Conservation (phyloP, 2,797 vertebrate genomes). For the Acrossocheilus wenchowensis region DNA sequence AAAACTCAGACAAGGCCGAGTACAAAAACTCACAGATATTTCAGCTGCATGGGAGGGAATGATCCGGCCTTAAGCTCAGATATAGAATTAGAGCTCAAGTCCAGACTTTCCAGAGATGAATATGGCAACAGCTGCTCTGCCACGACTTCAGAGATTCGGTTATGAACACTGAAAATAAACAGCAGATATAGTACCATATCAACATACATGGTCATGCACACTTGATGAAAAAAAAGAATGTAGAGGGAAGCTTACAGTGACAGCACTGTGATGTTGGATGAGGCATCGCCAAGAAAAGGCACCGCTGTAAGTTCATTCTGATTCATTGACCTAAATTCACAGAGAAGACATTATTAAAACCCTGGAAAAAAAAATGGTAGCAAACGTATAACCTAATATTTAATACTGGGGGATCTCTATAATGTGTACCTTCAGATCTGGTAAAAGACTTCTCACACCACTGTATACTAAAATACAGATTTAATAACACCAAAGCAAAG, state of each 20-base stretch:
- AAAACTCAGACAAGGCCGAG: background rate
- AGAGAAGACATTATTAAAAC: background rate
- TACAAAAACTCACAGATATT: conserved; percentile 86
- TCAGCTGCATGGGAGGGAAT: conserved; percentile 92
- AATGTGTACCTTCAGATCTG: background rate
- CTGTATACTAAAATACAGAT: too few species aligned
- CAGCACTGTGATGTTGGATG: conserved; percentile 89
- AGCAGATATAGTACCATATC: conserved; percentile 7
- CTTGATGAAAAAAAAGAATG: background rate
- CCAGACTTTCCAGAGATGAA: conserved; percentile 87
- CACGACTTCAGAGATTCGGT: conserved; percentile 87
- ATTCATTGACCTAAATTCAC: conserved; percentile 88
- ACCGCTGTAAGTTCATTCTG: conserved; percentile 90
- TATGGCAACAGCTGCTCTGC: conserved; percentile 87
- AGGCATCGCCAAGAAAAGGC: conserved; percentile 88
- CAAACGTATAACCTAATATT: background rate
- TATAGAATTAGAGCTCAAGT: conserved; percentile 93
- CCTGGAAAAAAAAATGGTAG: background rate
- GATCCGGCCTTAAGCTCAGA: conserved; percentile 89
- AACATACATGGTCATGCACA: background rate
- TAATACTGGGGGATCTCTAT: background rate
- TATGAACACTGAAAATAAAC: conserved; percentile 84
- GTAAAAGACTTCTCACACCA: background rate
- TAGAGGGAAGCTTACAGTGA: conserved; percentile 87
- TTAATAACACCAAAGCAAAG: background rate